Evolutionary conservation across 2,113 vertebrate genomes (phyloP).

Genomic region (Columbina picui): DNA sequence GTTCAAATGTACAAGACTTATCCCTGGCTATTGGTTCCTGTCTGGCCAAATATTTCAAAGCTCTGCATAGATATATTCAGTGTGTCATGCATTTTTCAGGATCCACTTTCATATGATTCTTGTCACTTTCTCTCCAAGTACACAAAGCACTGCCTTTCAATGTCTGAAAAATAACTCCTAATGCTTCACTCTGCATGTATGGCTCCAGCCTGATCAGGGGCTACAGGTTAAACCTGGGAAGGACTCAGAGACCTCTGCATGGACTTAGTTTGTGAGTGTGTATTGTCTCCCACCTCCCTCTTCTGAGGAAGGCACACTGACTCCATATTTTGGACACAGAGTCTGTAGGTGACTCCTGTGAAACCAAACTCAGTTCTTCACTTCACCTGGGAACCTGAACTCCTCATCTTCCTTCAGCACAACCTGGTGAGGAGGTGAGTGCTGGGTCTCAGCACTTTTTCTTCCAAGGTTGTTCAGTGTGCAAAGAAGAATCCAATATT

Average conservation of each 20-base stretch:
- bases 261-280: background rate
- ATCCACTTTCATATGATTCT: background rate
- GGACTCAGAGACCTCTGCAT: fast-evolving
- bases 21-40: background rate
- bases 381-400: background rate
- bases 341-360: background rate
- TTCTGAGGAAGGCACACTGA: background rate
- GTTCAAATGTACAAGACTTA: background rate
- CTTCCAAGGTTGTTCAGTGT: background rate
- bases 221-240: background rate
- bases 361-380: background rate
- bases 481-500: background rate
- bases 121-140: background rate
- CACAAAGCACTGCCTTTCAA: background rate
- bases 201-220: background rate
- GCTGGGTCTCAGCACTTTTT: background rate
- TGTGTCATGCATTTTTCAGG: background rate
- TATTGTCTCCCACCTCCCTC: background rate
- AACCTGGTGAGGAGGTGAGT: background rate
- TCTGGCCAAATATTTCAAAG: background rate
- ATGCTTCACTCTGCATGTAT: background rate
- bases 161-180: background rate
- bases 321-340: background rate
- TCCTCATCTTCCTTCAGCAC: background rate
- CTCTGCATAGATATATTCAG: background rate